These are phyloP conservation scores for Dendrolimus houi DNA, from an alignment of 2,888 invertebrate genomes.

Conservation along the genomic window DNA sequence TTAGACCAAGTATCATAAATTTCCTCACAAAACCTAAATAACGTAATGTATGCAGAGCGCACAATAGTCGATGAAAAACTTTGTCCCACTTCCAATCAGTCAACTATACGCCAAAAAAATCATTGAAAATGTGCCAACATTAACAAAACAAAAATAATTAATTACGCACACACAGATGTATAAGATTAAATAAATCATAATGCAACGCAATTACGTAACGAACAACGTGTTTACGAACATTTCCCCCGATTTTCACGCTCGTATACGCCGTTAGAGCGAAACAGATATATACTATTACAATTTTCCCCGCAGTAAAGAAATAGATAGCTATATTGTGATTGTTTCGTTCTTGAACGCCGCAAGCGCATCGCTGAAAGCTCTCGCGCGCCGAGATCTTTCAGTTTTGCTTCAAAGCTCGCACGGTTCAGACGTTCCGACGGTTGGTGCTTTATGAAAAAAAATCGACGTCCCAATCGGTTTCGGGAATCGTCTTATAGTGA, in stretches of 20 bases:
- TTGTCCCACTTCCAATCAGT: conserved; percentile 6
- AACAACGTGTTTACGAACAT: conserved; percentile 32
- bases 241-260: conserved; percentile 53
- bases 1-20: neutral
- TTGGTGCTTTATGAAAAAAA: conserved; percentile 14
- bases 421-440: conserved; percentile 30
- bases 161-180: conserved; percentile 55
- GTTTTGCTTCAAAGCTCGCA: conserved; percentile 51
- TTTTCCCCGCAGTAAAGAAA: conserved; percentile 19
- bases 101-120: conserved; percentile 12
- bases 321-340: conserved; percentile 27
- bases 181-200: conserved; percentile 64
- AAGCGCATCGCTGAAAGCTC: conserved; percentile 66
- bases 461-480: conserved; percentile 14
- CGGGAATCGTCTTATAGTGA: conserved; percentile 39
- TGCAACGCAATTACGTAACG: conserved; percentile 51
- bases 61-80: conserved; percentile 1
- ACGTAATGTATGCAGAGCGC: neutral
- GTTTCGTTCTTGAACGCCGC: conserved; percentile 27
- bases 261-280: conserved; percentile 34
- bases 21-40: neutral
- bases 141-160: conserved; percentile 46
- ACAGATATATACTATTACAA: conserved; percentile 16
- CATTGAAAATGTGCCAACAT: conserved; percentile 50
- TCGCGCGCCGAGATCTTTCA: conserved; percentile 34